Evolutionary conservation across 1,140 invertebrate species (phyloP).

Genomic region (Monomorium pharaonis): DNA sequence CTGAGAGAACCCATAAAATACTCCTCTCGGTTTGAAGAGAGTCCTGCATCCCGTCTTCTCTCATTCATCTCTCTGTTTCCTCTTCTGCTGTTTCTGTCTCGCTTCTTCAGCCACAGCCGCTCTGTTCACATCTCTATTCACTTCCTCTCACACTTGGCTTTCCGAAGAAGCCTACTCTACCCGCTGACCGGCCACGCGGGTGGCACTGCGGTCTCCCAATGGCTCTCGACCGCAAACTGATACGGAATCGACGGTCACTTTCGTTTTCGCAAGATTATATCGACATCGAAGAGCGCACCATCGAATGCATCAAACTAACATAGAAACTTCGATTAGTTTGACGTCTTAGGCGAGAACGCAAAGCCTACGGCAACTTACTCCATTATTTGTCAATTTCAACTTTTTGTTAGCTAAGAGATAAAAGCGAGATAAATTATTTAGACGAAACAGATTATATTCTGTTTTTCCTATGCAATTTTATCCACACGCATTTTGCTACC

Average conservation of each 20-base stretch:
- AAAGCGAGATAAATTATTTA: neutral
- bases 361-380: neutral
- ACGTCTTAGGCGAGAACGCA: neutral
- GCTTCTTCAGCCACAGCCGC: neutral
- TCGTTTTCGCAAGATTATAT: slow-evolving; percentile 52
- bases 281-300: slow-evolving; percentile 2
- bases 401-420: neutral
- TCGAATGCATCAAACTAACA: neutral
- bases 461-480: neutral
- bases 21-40: slow-evolving; percentile 36
- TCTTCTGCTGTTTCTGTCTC: neutral
- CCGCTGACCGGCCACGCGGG: slow-evolving; percentile 55
- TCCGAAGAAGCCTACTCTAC: slow-evolving; percentile 41
- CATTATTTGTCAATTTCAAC: neutral
- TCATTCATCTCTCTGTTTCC: slow-evolving; percentile 7
- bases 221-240: slow-evolving; percentile 50
- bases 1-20: slow-evolving; percentile 65
- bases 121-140: slow-evolving; percentile 30
- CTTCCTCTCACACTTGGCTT: slow-evolving; percentile 18
- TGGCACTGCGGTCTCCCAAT: slow-evolving; percentile 63
- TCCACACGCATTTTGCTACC: neutral
- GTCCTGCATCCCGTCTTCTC: slow-evolving; percentile 8
- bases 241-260: slow-evolving; percentile 43
- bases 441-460: neutral
- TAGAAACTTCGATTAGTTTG: slow-evolving; percentile 1